phyloP scores from a whole-genome alignment of 2,888 invertebrate species.

The Eutolmus rufibarbis region DNA sequence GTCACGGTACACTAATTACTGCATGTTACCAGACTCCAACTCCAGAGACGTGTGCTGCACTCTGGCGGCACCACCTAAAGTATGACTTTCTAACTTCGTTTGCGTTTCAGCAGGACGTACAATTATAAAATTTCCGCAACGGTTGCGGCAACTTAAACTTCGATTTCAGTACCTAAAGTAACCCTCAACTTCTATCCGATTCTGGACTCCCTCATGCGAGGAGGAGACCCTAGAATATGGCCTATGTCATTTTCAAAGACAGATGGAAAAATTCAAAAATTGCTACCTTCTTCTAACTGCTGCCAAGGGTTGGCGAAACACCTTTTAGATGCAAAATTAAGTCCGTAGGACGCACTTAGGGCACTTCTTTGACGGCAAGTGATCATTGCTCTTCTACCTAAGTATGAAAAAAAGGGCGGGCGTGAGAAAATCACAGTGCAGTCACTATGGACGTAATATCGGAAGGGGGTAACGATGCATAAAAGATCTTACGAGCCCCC shows the following conservation, averaged over 20 bases:
- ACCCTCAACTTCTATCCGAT: neutral
- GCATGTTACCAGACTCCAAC: neutral
- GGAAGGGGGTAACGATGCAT: constrained; percentile 14
- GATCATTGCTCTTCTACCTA: neutral
- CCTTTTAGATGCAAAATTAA: neutral
- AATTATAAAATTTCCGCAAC: constrained; percentile 30
- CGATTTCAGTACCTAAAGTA: neutral
- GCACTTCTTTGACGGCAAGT: neutral
- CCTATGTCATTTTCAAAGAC: neutral
- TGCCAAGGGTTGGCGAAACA: neutral
- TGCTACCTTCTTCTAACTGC: neutral
- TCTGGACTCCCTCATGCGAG: neutral
- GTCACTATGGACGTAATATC: neutral
- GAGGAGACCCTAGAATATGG: neutral
- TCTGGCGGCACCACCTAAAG: neutral
- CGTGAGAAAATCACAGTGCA: neutral
- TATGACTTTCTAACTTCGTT: constrained; percentile 26
- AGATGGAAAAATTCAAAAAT: neutral
- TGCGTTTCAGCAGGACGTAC: neutral
- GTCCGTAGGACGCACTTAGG: neutral
- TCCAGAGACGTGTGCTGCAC: neutral
- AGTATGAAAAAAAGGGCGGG: neutral
- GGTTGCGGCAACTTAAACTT: neutral
- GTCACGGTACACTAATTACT: constrained; percentile 44
- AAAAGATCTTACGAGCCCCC: constrained; percentile 6